A percentile compares a stretch with the other conserved stretches of the same genome.
Conservation (phyloP, 2,113 vertebrate species). For the Cricetomys ansorgei region DNA sequence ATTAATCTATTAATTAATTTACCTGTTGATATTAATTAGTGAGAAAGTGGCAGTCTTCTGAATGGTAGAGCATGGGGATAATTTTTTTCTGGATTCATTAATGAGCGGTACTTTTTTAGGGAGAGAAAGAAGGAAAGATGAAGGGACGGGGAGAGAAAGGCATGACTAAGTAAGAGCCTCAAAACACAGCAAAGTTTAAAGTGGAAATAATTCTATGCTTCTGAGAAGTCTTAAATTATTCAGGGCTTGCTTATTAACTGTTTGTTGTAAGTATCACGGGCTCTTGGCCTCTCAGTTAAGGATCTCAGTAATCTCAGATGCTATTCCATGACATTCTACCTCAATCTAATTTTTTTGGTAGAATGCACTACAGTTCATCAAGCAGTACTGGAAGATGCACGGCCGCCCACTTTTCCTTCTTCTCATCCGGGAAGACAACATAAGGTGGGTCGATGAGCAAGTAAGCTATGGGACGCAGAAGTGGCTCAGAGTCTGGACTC, state of each 20-base stretch:
- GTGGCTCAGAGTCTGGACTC: too few relatives aligned
- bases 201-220: neutral
- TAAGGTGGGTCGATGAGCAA: constrained; percentile 88
- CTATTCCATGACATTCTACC: fast-evolving
- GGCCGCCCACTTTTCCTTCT: constrained; percentile 97
- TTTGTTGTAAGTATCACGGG: neutral
- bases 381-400: constrained; percentile 98
- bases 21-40: neutral
- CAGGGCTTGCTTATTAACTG: neutral
- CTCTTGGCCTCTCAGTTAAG: neutral
- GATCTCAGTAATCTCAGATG: neutral
- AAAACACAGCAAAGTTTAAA: neutral
- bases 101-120: neutral
- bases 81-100: neutral
- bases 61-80: neutral
- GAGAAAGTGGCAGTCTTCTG: neutral
- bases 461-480: neutral
- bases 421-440: constrained; percentile 98
- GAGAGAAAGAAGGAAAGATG: neutral
- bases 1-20: neutral
- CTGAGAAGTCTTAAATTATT: neutral
- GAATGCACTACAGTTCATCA: constrained; percentile 99
- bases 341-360: constrained; percentile 73
- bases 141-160: neutral
- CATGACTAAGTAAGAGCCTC: neutral